Conservation (phyloP, 2,888 invertebrate species). For the Drosophila formosana region DNA sequence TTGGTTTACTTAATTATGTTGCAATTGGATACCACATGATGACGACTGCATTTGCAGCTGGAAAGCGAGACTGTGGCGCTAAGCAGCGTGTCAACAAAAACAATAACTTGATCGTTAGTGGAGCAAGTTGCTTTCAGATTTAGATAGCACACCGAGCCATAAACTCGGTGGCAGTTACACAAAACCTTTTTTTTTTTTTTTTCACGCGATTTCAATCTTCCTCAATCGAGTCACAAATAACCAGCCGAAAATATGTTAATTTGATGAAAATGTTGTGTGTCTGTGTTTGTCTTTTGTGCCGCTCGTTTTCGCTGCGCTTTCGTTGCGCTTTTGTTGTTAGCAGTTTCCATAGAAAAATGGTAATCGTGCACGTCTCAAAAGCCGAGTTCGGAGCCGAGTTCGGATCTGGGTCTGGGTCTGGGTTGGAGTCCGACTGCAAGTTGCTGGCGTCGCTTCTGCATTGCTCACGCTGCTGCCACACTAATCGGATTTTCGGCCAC, state of each 20-base stretch:
- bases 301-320: constrained; percentile 2
- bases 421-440: constrained; percentile 5
- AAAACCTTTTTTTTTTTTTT: neutral
- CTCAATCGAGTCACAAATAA: constrained; percentile 19
- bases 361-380: constrained; percentile 62
- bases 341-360: constrained; percentile 68
- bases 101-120: constrained; percentile 49
- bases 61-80: constrained; percentile 30
- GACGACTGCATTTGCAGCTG: constrained; percentile 38
- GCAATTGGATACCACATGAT: constrained; percentile 70
- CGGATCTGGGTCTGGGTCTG: constrained; percentile 2
- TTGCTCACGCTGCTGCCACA: constrained; percentile 66
- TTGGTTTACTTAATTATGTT: constrained; percentile 79
- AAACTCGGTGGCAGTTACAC: constrained; percentile 11
- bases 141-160: neutral
- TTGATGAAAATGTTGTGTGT: constrained; percentile 70
- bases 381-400: too few relatives aligned
- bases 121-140: constrained; percentile 28
- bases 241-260: constrained; percentile 73
- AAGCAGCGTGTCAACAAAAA: constrained; percentile 16
- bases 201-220: constrained; percentile 47
- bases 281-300: constrained; percentile 2
- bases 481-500: constrained; percentile 78
- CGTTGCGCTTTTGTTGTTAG: constrained; percentile 70
- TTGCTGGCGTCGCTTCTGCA: constrained; percentile 46